phyloP scores from a whole-genome alignment of 1,140 invertebrate species.

The Microplitis demolitor region DNA sequence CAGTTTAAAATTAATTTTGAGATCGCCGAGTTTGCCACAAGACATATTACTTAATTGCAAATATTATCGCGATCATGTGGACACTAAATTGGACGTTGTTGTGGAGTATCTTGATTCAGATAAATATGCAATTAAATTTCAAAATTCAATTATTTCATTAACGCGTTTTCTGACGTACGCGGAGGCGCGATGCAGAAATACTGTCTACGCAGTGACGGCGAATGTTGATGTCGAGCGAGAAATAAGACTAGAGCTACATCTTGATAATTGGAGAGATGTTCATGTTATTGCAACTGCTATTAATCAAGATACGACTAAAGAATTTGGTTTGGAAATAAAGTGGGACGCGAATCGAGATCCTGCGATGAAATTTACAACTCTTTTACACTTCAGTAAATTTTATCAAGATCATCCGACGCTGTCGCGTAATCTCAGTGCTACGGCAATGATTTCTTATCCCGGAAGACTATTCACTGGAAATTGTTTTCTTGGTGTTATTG shows the following conservation, averaged over 20 bases:
- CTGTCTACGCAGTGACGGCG: slow-evolving; percentile 67
- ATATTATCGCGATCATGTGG: slow-evolving; percentile 66
- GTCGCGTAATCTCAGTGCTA: slow-evolving; percentile 63
- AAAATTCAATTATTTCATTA: slow-evolving; percentile 64
- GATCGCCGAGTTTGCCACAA: slow-evolving; percentile 70
- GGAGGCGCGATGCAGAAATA: slow-evolving; percentile 69
- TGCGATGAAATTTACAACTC: slow-evolving; percentile 68
- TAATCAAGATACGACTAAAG: slow-evolving; percentile 65
- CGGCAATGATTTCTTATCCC: slow-evolving; percentile 73
- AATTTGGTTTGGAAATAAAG: slow-evolving; percentile 72
- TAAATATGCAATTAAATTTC: slow-evolving; percentile 67
- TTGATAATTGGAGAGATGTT: slow-evolving; percentile 79
- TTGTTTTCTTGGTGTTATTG: slow-evolving; percentile 54
- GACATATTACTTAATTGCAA: slow-evolving; percentile 68
- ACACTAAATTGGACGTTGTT: slow-evolving; percentile 63
- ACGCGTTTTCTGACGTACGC: slow-evolving; percentile 66
- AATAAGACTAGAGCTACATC: slow-evolving; percentile 68
- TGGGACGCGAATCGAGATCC: slow-evolving; percentile 85
- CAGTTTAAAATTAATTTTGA: slow-evolving; percentile 70
- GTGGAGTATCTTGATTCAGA: slow-evolving; percentile 67
- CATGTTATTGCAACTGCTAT: slow-evolving; percentile 67
- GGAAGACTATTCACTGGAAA: slow-evolving; percentile 71
- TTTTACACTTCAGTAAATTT: slow-evolving; percentile 60
- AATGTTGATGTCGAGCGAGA: slow-evolving; percentile 61
- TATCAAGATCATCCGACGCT: slow-evolving; percentile 37